Evolutionary conservation across 2,113 vertebrate species (phyloP), one percentile per base, ranked within the genome.

Genomic region (Strix uralensis): DNA sequence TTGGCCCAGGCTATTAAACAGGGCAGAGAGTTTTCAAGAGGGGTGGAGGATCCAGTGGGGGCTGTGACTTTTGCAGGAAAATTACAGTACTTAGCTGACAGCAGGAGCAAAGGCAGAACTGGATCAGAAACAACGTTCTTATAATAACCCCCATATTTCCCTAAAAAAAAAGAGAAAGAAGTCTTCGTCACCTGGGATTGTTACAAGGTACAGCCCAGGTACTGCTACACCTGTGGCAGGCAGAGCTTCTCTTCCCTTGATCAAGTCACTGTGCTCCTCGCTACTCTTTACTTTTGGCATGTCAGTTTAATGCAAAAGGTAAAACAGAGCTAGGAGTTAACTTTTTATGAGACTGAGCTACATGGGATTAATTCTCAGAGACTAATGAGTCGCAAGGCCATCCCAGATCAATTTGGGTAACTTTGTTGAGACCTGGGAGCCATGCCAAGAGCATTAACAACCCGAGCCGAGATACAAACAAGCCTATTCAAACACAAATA

Each of bases 401-500:
- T 80, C 83, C 84, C 92, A 69, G 92, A 36, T 73, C 91, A 13
- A 73, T 69, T 75, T 52, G 81, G 85, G 93, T 42, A 84, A 71
- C 55, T 55, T 36, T 10, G 65, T 10, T 5, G 91, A 81, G 86
- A 80, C 51, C 92, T 38, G 87, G 89, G 94, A 94, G 81, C 89
- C 2, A 1, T 23, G 92, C 96, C 96, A 97, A 82, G 69, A 91
- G 81, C 75, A 20, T 75, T 71, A 54, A 86, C 67, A 80, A 59
- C 18, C 82, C 9, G 63, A 51, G 71, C 75, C 5, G 17, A 25
- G 36, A 40, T 52, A 85, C 83, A 91, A 94, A 92, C 85, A 94
- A 95, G 59, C 51, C 86, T 40, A 88, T 88, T 95, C 92, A 86
- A 25, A 92, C 88, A 36, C 92, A 70, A 80, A 91, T 11, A 38